Base-by-base conservation (phyloP, 2,113 vertebrate genomes). In the Galeopterus variegatus region DNA sequence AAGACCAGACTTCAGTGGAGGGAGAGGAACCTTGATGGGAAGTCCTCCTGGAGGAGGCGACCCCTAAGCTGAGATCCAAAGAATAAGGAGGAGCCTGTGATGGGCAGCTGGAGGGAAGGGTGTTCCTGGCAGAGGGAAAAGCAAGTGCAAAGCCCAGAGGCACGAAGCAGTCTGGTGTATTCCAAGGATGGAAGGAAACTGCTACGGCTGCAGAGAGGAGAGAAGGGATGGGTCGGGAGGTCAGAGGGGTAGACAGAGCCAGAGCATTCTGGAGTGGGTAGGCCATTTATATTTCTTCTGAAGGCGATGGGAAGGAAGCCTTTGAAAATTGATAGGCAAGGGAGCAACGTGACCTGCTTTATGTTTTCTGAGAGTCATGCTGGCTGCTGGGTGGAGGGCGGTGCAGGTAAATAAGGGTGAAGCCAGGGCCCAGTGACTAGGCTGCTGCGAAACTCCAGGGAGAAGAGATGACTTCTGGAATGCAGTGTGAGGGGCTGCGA, bases 161-260 rank as follows among this genome's bases (percentile, higher is more conserved):
- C 3, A 26, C 69, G 48, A n/a, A 45, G 36, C 41, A 62, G n/a
- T 6, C 82, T 24, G 69, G 26, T 41, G 31, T 73, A 45, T 81
- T 73, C 67, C 23, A 33, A 23, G 56, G 26, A 56, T 56, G 65
- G 28, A n/a, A 31, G 69, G 48, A 56, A 45, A 23, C 31, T 28
- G 13, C 0, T 18, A 0, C 2, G 58, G 21, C 12, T 60, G 18
- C 4, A 45, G 8, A 14, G 33, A n/a, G n/a, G n/a, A n/a, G n/a
- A 31, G 56, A 36, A 48, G 18, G 6, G 21, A 41, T 24, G 17
- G 13, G 28, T 48, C 48, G 3, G 33, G 60, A 83, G 33, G 13
- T 56, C 9, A 24, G 48, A 7, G 41, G 41, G 14, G 36, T 24
- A 52, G 72, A 19, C 1, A 41, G 26, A 56, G 6, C 52, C 82